Percentiles rank a stretch among this genome's conserved stretches.
Conservation (phyloP, 2,797 vertebrate genomes). For the Takifugu rubripes region DNA sequence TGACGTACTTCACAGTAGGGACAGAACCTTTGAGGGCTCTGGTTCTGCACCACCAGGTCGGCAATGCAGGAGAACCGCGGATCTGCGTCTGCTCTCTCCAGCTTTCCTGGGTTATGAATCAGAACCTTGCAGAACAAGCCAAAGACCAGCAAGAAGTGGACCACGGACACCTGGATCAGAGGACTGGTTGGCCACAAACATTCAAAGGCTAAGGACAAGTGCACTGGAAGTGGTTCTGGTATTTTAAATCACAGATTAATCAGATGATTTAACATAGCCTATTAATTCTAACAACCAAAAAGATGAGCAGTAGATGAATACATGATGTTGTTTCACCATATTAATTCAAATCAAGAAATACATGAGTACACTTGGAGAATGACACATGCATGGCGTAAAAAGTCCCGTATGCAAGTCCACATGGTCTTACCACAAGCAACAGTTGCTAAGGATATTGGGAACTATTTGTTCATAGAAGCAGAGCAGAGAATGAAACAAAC, state of each 20-base stretch:
- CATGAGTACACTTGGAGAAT: too few species aligned
- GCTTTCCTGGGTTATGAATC: constrained; percentile 71
- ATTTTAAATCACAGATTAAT: not conserved
- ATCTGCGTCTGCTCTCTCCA: constrained; percentile 64
- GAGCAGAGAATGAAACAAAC: constrained; percentile 74
- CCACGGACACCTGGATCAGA: constrained; percentile 68
- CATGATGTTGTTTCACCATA: too few species aligned
- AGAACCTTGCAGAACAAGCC: constrained; percentile 76
- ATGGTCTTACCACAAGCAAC: not conserved
- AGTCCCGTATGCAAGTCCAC: not conserved
- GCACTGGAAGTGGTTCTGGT: not conserved
- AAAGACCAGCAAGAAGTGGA: constrained; percentile 71
- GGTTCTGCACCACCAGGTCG: constrained; percentile 74
- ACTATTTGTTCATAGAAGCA: constrained; percentile 78
- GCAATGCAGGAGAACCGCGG: constrained; percentile 70
- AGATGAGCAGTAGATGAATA: too few species aligned
- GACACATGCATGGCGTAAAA: not conserved
- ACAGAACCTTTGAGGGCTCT: constrained; percentile 75
- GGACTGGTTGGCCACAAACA: constrained; percentile 66
- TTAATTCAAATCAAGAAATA: too few species aligned
- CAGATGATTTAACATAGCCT: not conserved
- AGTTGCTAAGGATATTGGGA: constrained; percentile 77
- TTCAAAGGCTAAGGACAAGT: constrained; percentile 70
- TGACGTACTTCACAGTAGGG: constrained; percentile 80
- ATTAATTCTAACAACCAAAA: too few species aligned